Conservation (phyloP, 2,888 invertebrate genomes). For the Chaetogeoica ovagalla region DNA sequence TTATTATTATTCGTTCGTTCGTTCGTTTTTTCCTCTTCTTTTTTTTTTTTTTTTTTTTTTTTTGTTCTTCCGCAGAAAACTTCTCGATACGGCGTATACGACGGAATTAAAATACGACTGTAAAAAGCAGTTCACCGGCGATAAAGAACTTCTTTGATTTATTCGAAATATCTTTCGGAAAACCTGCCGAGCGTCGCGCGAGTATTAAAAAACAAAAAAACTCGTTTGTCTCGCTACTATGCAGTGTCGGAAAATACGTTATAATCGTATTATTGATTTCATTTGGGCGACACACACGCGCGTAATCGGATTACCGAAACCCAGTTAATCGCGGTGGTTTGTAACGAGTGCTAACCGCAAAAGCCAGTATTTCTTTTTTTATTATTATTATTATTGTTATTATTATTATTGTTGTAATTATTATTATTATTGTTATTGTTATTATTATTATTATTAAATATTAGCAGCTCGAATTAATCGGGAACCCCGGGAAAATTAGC, state of each 20-base stretch:
- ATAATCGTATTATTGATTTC: background rate
- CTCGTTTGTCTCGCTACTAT: background rate
- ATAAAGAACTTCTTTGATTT: background rate
- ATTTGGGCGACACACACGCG: background rate
- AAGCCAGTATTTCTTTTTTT: too few relatives aligned
- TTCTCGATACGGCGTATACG: background rate
- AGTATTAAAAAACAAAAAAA: background rate
- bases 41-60: background rate
- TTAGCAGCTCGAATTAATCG: background rate
- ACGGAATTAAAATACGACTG: background rate
- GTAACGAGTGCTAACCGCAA: background rate
- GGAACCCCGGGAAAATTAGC: background rate
- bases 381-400: too few relatives aligned
- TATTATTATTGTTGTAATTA: too few relatives aligned
- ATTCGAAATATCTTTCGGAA: background rate
- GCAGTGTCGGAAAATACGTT: background rate
- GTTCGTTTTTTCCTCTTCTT: background rate
- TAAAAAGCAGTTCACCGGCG: background rate
- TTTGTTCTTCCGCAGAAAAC: background rate
- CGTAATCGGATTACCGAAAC: slow-evolving; percentile 5
- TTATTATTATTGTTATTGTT: too few relatives aligned
- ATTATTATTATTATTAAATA: too few relatives aligned
- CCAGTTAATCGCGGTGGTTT: background rate
- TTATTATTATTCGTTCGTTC: too few relatives aligned
- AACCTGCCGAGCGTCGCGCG: background rate